Conservation (phyloP, 2,113 vertebrate genomes). For the Festucalex cinctus region DNA sequence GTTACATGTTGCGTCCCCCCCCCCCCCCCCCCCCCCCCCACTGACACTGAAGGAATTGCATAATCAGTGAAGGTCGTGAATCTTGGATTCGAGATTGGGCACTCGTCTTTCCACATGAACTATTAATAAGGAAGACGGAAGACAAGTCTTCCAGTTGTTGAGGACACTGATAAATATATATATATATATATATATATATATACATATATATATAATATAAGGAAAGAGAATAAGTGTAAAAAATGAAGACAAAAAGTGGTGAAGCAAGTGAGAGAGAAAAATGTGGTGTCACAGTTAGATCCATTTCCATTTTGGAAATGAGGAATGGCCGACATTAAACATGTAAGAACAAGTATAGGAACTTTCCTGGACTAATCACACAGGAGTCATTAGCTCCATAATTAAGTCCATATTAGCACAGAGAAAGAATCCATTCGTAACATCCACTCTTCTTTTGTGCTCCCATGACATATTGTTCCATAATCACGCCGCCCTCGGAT, state of each 20-base stretch:
- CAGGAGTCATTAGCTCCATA: constrained; percentile 71
- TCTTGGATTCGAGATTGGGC: constrained; percentile 27
- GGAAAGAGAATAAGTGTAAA: neutral
- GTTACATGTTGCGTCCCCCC: neutral
- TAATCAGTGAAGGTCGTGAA: constrained; percentile 14
- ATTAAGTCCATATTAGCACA: constrained; percentile 71
- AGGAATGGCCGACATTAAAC: constrained; percentile 70
- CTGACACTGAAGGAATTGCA: constrained; percentile 30
- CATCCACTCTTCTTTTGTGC: constrained; percentile 57
- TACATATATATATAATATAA: no score
- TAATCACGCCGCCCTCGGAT: constrained; percentile 49
- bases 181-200: no score
- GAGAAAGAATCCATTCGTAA: constrained; percentile 68
- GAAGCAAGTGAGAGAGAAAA: neutral
- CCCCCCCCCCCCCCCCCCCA: neutral
- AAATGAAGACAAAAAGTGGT: neutral
- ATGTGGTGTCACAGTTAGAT: neutral
- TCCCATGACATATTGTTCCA: constrained; percentile 50
- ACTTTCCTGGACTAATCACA: constrained; percentile 72
- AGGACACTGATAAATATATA: no score
- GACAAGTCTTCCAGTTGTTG: neutral
- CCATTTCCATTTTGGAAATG: constrained; percentile 60
- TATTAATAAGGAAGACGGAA: neutral
- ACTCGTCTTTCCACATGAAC: neutral
- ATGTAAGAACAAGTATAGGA: constrained; percentile 70